Percentiles rank a stretch among this genome's conserved stretches.
These are phyloP conservation scores for Tortrix viridana DNA, from an alignment of 2,888 invertebrate genomes.

Conservation along the genomic window DNA sequence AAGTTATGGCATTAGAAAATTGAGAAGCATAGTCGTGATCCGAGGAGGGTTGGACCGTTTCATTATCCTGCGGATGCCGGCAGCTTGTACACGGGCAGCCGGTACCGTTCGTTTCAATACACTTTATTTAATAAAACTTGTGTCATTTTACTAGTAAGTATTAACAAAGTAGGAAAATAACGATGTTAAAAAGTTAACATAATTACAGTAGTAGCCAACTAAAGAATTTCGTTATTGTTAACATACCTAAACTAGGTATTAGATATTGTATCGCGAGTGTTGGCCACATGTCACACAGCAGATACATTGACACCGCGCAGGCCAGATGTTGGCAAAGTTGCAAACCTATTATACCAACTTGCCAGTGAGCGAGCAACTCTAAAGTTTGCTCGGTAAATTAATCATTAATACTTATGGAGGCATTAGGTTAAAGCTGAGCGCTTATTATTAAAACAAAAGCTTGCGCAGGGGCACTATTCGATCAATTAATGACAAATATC, in stretches of 20 bases:
- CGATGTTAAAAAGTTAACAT: no score
- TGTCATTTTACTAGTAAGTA: no score
- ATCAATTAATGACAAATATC: background rate
- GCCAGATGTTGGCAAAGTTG: constrained; percentile 75
- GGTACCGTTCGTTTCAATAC: no score
- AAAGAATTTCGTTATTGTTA: background rate
- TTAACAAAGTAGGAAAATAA: no score
- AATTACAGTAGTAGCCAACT: background rate
- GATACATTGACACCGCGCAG: constrained; percentile 65
- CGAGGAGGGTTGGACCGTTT: constrained; percentile 57
- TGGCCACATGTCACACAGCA: constrained; percentile 73
- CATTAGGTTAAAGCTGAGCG: background rate
- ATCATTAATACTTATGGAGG: no score
- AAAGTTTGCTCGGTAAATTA: background rate
- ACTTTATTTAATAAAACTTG: no score
- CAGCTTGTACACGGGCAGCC: constrained; percentile 41
- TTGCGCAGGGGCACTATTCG: background rate
- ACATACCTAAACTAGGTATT: constrained; percentile 19
- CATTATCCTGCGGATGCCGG: constrained; percentile 59
- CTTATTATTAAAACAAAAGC: background rate
- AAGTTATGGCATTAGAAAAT: constrained; percentile 56
- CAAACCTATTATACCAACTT: constrained; percentile 47
- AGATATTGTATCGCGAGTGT: constrained; percentile 62
- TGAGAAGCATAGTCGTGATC: constrained; percentile 51
- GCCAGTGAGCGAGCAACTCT: constrained; percentile 5